phyloP scores from a whole-genome alignment of 1,140 invertebrate species.

The Leptonema lineaticorne region DNA sequence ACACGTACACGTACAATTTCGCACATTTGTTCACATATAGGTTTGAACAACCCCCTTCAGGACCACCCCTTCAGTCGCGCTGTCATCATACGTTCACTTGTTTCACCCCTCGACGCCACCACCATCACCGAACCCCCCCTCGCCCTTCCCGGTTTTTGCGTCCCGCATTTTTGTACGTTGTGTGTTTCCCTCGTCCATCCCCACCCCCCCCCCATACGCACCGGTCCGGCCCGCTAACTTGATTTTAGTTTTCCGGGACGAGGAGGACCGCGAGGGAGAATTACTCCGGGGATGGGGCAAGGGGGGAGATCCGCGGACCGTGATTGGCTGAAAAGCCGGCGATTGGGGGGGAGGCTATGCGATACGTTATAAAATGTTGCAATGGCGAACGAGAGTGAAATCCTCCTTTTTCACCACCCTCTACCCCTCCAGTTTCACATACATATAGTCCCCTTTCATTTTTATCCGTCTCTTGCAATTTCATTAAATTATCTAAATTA shows the following conservation, averaged over 20 bases:
- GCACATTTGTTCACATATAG: neutral
- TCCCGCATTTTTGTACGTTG: neutral
- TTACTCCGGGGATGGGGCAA: neutral
- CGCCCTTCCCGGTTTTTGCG: neutral
- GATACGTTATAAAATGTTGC: constrained; percentile 30
- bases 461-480: no score
- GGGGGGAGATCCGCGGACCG: constrained; percentile 24
- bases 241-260: constrained; percentile 40
- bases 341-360: constrained; percentile 22
- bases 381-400: constrained; percentile 4
- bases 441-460: neutral
- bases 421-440: neutral
- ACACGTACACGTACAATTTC: no score
- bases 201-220: neutral
- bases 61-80: neutral
- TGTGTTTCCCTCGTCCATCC: neutral
- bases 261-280: neutral
- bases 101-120: neutral
- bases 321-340: constrained; percentile 34
- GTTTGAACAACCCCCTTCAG: neutral
- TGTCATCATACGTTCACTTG: constrained; percentile 13
- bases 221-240: constrained; percentile 35
- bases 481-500: no score
- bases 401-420: neutral
- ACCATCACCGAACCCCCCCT: neutral